A percentile compares a stretch with the other conserved stretches of the same genome.
Evolutionary conservation across 2,113 vertebrate species (phyloP).

Genomic region (Heterocephalus glaber): DNA sequence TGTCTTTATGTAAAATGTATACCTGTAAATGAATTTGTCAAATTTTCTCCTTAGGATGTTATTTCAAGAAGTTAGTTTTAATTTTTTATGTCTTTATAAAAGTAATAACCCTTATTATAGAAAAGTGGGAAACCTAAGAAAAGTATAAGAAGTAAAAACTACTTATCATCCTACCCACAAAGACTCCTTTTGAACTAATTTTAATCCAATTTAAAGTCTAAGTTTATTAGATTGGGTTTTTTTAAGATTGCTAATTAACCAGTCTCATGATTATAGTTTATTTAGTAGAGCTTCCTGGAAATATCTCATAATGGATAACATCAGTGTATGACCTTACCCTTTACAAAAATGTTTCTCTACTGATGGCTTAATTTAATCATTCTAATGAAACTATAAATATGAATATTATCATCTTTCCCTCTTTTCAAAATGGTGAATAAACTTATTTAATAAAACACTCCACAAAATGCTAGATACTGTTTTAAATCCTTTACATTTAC

Average conservation of each 20-base stretch:
- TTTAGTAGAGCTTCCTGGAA: background rate
- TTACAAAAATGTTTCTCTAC: background rate
- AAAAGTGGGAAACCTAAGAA: background rate
- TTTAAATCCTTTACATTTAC: slow-evolving; percentile 26
- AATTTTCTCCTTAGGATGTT: slow-evolving; percentile 52
- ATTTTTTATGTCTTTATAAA: background rate
- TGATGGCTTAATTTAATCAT: background rate
- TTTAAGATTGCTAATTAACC: background rate
- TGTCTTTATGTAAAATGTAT: background rate
- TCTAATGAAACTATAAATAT: background rate
- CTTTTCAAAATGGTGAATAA: background rate
- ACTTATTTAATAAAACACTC: slow-evolving; percentile 8
- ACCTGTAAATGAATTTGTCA: slow-evolving; percentile 18
- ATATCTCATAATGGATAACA: background rate
- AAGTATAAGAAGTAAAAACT: slow-evolving; percentile 26
- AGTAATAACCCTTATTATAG: background rate
- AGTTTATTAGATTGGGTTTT: background rate
- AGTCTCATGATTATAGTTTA: background rate
- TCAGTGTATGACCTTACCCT: background rate
- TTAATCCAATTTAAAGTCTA: slow-evolving; percentile 56
- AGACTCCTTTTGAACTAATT: background rate
- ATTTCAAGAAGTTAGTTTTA: background rate
- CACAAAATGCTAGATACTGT: background rate
- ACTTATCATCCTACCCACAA: background rate
- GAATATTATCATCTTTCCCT: background rate